Conservation (phyloP, 2,888 invertebrate genomes). For the Ophioninae sp. region DNA sequence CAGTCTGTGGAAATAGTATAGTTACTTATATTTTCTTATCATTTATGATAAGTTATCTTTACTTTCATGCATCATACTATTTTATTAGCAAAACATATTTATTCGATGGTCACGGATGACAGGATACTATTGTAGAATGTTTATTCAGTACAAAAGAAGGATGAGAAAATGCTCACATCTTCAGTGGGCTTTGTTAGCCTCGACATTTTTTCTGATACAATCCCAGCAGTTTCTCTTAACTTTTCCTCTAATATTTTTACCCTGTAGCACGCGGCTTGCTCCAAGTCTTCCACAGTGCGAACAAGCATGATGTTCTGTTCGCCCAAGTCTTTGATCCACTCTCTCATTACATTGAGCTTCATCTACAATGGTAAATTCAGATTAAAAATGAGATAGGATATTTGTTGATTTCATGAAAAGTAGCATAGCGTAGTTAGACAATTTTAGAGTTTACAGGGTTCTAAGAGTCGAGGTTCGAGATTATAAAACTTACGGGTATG, state of each 20-base stretch:
- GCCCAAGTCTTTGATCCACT: constrained; percentile 86
- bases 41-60: neutral
- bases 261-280: constrained; percentile 85
- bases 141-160: neutral
- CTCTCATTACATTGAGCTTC: constrained; percentile 85
- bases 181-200: constrained; percentile 71
- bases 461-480: neutral
- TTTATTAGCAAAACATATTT: neutral
- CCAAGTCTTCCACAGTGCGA: constrained; percentile 86
- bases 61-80: neutral
- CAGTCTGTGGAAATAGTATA: constrained; percentile 66
- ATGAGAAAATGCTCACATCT: constrained; percentile 65
- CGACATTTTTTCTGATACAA: constrained; percentile 74
- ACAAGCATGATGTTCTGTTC: constrained; percentile 87
- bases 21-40: neutral
- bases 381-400: constrained; percentile 19
- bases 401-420: neutral
- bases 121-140: neutral
- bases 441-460: neutral
- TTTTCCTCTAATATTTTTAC: constrained; percentile 83
- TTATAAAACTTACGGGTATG: constrained; percentile 65
- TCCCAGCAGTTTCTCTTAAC: constrained; percentile 81
- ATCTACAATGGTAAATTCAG: constrained; percentile 81
- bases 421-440: neutral
- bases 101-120: neutral